Percentiles rank a stretch among this genome's conserved stretches.
Conservation (phyloP, 2,113 vertebrate genomes). For the Gadus macrocephalus region DNA sequence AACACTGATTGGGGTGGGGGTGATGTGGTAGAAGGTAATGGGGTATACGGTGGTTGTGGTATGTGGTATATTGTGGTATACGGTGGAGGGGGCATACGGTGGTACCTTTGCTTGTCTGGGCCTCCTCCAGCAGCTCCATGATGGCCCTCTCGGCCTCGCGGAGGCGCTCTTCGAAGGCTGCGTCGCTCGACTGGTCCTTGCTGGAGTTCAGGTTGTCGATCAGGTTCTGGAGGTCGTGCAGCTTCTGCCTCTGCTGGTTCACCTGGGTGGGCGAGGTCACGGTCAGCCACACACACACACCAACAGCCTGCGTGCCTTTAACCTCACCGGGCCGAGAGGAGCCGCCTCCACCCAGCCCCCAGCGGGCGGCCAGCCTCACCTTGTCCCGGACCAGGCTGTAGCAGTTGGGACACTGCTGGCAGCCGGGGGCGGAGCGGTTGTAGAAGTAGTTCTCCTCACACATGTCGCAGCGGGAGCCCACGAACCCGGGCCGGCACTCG, state of each 20-base stretch:
- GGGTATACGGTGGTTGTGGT: too few species aligned
- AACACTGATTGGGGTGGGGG: too few species aligned
- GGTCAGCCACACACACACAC: not conserved
- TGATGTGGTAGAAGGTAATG: too few species aligned
- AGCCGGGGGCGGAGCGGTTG: slow-evolving; percentile 88
- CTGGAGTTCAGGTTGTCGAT: slow-evolving; percentile 84
- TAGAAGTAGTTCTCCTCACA: slow-evolving; percentile 99
- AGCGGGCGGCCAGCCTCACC: slow-evolving; percentile 59
- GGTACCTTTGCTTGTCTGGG: slow-evolving; percentile 87
- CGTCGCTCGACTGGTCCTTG: slow-evolving; percentile 80
- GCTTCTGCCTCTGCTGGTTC: slow-evolving; percentile 85
- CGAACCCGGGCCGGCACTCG: slow-evolving; percentile 86
- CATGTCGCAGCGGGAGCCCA: slow-evolving; percentile 91
- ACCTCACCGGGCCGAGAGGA: too few species aligned
- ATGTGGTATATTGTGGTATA: not conserved
- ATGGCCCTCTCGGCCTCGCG: slow-evolving; percentile 88
- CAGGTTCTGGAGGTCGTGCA: slow-evolving; percentile 86
- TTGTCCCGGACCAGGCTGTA: slow-evolving; percentile 93
- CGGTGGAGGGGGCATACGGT: too few species aligned
- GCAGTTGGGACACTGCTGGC: slow-evolving; percentile 94
- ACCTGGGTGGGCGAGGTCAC: slow-evolving; percentile 69
- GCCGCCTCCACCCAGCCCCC: too few species aligned
- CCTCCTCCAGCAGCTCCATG: slow-evolving; percentile 82
- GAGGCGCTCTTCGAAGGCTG: slow-evolving; percentile 89
- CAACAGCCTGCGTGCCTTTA: too few species aligned